Evolutionary conservation across 2,888 invertebrate genomes (phyloP), one percentile per base, ranked within the genome.

Genomic region (Germaria angustata): DNA sequence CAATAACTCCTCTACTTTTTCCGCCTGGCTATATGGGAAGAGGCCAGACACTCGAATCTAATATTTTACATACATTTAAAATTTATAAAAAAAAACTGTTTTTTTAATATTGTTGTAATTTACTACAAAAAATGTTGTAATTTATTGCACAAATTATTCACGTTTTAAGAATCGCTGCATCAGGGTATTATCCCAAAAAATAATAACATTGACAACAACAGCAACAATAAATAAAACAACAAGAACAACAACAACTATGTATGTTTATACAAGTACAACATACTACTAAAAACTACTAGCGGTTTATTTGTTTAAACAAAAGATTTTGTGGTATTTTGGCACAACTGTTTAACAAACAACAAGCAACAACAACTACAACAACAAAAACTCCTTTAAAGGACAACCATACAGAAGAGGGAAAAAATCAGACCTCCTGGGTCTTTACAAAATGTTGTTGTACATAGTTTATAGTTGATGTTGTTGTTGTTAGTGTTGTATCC

Each of bases 221-320:
- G 63, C 41, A 22, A 36, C 39, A 66, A 77, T 32, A 59, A 49
- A 20, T 68, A 49, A 1, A 53, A 24, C 32, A 51, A 41, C 5
- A 36, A 68, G 41, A 41, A 36, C 36, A 66, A 76, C 39, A 49
- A 55, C 46, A 76, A 49, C 28, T 51, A 44, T 69, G 61, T 69
- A 69, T 77, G 69, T 59, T 49, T 28, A 17, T 51, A 77, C 69
- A 73, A 72, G 65, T 79, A 65, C 65, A 79, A 79, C 71, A 79
- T 66, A 80, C 79, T 80, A 66, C 59, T 53, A 59, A 73, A 80
- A 80, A 77, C 79, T 80, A 80, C 79, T 71, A 82, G 82, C 79
- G 79, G 82, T 82, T 82, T 66, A 82, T 82, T 82, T 79, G 79
- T 79, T 79, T 71, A 82, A 82, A 82, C 82, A 79, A 82, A 82